phyloP scores from a whole-genome alignment of 2,113 vertebrate species.

The Barnardius zonarius region DNA sequence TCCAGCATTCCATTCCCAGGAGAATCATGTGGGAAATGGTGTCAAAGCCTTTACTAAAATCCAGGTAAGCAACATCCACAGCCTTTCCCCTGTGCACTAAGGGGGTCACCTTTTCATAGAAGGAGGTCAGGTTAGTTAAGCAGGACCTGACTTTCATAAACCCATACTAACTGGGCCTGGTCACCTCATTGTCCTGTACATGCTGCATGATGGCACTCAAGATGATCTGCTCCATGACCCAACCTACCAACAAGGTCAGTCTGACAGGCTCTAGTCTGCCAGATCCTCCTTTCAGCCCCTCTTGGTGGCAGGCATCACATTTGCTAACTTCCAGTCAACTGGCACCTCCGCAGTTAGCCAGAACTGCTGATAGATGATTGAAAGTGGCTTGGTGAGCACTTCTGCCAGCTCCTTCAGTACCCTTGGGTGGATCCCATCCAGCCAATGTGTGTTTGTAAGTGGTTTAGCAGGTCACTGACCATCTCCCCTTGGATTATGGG shows the following conservation, averaged over 20 bases:
- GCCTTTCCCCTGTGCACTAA: neutral
- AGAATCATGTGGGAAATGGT: neutral
- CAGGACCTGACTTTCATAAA: neutral
- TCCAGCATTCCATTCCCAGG: neutral
- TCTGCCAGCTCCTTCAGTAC: neutral
- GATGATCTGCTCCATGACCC: neutral
- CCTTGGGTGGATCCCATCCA: neutral
- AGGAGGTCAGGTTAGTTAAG: neutral
- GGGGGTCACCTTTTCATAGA: neutral
- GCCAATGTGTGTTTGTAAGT: neutral
- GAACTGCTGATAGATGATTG: neutral
- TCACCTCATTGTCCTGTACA: neutral
- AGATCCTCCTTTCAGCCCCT: neutral
- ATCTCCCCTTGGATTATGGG: neutral
- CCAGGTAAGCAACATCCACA: neutral
- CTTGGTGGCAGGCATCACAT: neutral
- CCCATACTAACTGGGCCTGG: neutral
- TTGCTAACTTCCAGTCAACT: neutral
- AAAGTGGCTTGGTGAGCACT: fast-evolving
- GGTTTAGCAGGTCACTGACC: neutral
- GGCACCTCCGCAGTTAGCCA: neutral
- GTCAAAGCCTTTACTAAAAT: neutral
- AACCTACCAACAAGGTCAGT: neutral
- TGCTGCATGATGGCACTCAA: neutral
- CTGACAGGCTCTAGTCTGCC: neutral